Percentiles rank a stretch among this genome's conserved stretches.
Conservation (phyloP, 2,113 vertebrate genomes). For the Uria aalge region DNA sequence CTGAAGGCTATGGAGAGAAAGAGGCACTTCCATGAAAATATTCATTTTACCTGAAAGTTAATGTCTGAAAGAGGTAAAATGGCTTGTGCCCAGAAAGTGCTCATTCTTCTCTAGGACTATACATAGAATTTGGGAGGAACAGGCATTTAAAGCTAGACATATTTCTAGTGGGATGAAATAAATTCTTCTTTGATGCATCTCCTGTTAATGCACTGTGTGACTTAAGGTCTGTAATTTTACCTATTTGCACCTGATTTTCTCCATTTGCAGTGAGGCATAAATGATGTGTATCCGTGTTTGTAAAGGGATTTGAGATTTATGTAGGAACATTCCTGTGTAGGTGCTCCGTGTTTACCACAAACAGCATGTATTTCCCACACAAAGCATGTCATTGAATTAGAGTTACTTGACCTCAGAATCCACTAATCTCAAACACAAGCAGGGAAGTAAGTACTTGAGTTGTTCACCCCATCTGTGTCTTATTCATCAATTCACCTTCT, state of each 20-base stretch:
- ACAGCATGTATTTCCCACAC: not conserved
- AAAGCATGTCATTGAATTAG: not conserved
- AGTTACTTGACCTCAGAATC: conserved; percentile 15
- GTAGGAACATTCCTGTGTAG: not conserved
- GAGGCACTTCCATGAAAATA: not conserved
- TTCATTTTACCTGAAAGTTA: not conserved
- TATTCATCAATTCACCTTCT: not conserved
- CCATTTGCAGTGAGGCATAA: not conserved
- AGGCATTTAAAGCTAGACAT: not conserved
- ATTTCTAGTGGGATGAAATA: not conserved
- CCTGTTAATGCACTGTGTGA: not conserved
- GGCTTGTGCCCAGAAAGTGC: not conserved
- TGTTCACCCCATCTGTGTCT: not conserved
- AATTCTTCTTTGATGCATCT: not conserved
- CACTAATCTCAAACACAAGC: conserved; percentile 23
- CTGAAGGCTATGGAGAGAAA: not conserved
- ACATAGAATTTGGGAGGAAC: not conserved
- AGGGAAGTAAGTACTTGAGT: not conserved
- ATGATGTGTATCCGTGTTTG: not conserved
- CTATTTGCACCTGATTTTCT: not conserved
- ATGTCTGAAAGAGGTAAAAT: not conserved
- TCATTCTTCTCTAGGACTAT: not conserved
- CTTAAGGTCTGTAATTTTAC: not conserved
- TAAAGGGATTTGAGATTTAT: not conserved
- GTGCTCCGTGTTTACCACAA: not conserved